Conservation (phyloP, 2,797 vertebrate genomes). For the Gymnothorax reevesii region DNA sequence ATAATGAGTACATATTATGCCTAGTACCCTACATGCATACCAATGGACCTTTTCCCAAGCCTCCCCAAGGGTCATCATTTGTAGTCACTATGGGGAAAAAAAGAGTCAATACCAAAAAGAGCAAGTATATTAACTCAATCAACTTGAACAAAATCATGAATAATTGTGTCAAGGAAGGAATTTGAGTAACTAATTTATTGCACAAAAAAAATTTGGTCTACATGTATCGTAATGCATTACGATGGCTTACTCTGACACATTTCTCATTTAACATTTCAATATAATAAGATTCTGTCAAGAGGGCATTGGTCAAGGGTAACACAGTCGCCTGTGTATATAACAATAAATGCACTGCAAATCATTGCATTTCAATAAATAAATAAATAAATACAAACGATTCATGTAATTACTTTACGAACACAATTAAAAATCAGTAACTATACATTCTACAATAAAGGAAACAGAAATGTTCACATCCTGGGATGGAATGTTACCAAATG, state of each 20-base stretch:
- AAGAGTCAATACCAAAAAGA: not conserved
- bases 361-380: constrained; percentile 30
- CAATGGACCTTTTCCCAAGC: too few species aligned
- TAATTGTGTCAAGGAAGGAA: not conserved
- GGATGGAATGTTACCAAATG: not conserved
- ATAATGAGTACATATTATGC: too few species aligned
- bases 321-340: constrained; percentile 34
- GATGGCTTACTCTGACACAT: constrained; percentile 45
- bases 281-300: not conserved
- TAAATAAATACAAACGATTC: not conserved
- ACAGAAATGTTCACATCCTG: not conserved
- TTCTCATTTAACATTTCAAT: constrained; percentile 35
- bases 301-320: not conserved
- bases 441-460: not conserved
- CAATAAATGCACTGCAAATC: constrained; percentile 4
- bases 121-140: not conserved
- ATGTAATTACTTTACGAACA: constrained; percentile 14
- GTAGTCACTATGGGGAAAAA: not conserved
- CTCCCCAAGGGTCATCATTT: too few species aligned
- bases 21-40: too few species aligned
- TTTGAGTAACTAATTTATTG: constrained; percentile 6
- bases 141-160: not conserved
- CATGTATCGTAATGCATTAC: constrained; percentile 56
- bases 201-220: constrained; percentile 11
- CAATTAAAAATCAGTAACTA: not conserved